Percentiles rank a stretch among this genome's conserved stretches.
Evolutionary conservation across 2,113 vertebrate species (phyloP).

Genomic region (Garra rufa): DNA sequence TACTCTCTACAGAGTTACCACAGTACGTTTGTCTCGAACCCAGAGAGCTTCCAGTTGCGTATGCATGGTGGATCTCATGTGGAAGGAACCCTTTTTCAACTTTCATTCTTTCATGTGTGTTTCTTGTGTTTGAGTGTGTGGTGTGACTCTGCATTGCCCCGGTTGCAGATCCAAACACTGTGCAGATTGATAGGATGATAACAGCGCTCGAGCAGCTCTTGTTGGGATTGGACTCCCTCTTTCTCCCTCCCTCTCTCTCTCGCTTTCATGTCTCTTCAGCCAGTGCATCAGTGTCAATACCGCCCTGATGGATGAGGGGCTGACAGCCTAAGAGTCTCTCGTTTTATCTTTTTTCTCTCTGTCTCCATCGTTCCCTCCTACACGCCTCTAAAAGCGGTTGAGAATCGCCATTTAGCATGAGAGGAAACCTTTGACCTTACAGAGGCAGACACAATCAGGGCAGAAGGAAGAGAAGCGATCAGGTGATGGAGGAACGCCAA

Average conservation of each 20-base stretch:
- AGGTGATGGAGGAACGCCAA: neutral
- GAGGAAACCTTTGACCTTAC: conserved; percentile 69
- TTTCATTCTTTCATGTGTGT: conserved; percentile 15
- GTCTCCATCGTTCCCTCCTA: conserved; percentile 61
- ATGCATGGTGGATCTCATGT: neutral
- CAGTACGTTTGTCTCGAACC: conserved; percentile 20
- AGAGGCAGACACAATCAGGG: conserved; percentile 75
- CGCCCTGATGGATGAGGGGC: conserved; percentile 68
- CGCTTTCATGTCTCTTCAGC: conserved; percentile 50
- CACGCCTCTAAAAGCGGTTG: conserved; percentile 67
- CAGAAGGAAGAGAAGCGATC: neutral
- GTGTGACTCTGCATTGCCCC: conserved; percentile 17
- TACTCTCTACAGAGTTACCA: conserved; percentile 32
- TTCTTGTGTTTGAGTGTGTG: conserved; percentile 27
- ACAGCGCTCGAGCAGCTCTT: conserved; percentile 38
- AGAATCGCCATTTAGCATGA: conserved; percentile 72
- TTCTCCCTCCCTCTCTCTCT: neutral
- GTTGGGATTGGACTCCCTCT: conserved; percentile 42
- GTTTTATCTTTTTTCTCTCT: conserved; percentile 56
- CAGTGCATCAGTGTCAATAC: conserved; percentile 74
- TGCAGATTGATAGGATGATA: conserved; percentile 46
- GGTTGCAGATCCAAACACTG: conserved; percentile 37
- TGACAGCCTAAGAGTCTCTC: conserved; percentile 52
- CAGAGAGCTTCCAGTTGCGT: conserved; percentile 34
- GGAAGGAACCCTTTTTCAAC: neutral